Conservation (phyloP, 2,797 vertebrate species). For the Squalus acanthias region DNA sequence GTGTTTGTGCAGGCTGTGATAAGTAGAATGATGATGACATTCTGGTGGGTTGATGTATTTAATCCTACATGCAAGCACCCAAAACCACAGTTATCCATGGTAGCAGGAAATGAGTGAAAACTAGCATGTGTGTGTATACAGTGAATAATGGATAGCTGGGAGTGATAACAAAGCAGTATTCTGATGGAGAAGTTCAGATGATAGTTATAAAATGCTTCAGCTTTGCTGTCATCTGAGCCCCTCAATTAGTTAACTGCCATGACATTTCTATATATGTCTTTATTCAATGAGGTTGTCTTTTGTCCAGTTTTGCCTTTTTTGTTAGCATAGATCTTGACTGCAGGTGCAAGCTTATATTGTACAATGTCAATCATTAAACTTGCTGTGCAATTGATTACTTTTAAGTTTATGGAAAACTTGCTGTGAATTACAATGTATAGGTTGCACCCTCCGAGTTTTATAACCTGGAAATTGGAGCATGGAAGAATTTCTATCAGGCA, state of each 20-base stretch:
- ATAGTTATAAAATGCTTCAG: not conserved
- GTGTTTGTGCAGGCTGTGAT: slow-evolving; percentile 12
- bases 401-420: not conserved
- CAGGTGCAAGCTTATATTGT: not conserved
- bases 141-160: slow-evolving; percentile 9
- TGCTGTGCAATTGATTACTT: not conserved
- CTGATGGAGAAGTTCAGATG: not conserved
- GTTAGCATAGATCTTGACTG: not conserved
- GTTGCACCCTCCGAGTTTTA: not conserved
- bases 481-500: not conserved
- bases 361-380: not conserved
- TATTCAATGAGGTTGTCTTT: not conserved
- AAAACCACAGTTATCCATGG: slow-evolving; percentile 20
- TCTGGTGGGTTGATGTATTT: not conserved
- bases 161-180: not conserved
- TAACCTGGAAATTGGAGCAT: not conserved
- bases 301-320: not conserved
- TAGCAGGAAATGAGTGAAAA: not conserved
- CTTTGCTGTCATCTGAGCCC: not conserved
- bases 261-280: not conserved
- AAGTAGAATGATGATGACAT: slow-evolving; percentile 20
- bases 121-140: not conserved
- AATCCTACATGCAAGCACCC: not conserved
- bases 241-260: not conserved
- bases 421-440: not conserved